These are phyloP conservation scores for Capreolus pygargus DNA, from an alignment of 2,113 vertebrate genomes.

Conservation along the genomic window DNA sequence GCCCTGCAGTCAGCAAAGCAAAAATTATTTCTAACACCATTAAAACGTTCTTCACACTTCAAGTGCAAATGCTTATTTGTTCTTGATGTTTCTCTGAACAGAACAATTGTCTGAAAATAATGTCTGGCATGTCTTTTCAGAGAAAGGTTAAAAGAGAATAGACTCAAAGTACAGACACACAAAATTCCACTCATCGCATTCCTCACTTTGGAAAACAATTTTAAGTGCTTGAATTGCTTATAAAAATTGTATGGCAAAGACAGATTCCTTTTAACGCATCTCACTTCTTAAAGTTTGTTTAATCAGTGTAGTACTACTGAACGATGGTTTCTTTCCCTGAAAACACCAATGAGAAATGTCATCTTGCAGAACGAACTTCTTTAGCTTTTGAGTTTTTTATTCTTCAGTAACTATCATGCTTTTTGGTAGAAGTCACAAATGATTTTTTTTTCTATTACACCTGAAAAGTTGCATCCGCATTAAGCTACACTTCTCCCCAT, in stretches of 20 bases:
- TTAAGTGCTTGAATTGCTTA: constrained; percentile 35
- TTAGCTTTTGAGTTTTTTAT: not conserved
- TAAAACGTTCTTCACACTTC: constrained; percentile 65
- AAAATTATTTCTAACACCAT: constrained; percentile 69
- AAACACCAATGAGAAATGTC: not conserved
- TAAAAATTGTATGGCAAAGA: not conserved
- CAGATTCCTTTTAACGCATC: not conserved
- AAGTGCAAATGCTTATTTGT: constrained; percentile 63
- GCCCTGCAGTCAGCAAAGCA: constrained; percentile 51
- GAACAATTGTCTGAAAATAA: constrained; percentile 68
- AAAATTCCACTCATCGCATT: constrained; percentile 37
- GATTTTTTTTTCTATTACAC: not conserved
- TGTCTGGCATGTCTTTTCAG: constrained; percentile 57
- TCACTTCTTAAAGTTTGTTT: constrained; percentile 20
- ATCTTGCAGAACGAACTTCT: constrained; percentile 6
- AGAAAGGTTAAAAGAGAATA: constrained; percentile 54
- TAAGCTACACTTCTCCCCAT: not conserved
- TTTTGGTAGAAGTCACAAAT: not conserved
- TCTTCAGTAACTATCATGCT: not conserved
- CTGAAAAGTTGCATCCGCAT: not conserved
- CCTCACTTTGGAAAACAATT: constrained; percentile 54
- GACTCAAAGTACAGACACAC: constrained; percentile 20
- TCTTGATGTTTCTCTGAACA: constrained; percentile 56
- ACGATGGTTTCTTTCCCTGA: not conserved
- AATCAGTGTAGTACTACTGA: not conserved